Base-by-base conservation (phyloP, 2,888 invertebrate genomes). In the Rhagonycha lutea region DNA sequence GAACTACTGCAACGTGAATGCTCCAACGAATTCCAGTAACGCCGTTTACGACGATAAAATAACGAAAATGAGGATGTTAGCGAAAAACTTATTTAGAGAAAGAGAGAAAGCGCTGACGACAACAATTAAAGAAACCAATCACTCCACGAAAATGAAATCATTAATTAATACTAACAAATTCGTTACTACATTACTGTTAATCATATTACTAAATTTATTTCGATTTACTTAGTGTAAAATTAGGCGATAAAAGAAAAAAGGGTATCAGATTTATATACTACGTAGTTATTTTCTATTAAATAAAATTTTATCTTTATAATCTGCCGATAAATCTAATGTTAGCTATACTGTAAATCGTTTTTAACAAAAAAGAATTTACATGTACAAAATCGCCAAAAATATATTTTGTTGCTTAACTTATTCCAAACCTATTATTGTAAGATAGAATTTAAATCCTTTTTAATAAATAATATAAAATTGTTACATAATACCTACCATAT, bases 1-100 rank as follows among this genome's bases (percentile, higher is more conserved):
- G 84, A 90, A 91, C 86, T 91, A 92, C 87, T 91, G 91, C 88
- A 91, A 91, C 87, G 87, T 89, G 79, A 89, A 90, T 80, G 91
- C 90, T 74, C 91, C 91, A 68, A 90, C 90, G n/a, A 91, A 91
- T 85, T 88, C 90, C 70, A 89, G 89, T 7, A 91, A 89, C 77
- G 91, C 91, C 14, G 86, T 89, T 70, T 91, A 89, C 82, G 88
- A 88, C 78, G 87, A 88, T 80, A 88, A 88, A 80, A 88, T 88
- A 83, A 87, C 88, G 70, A 87, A 87, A 79, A 88, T 89, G 86
- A 85, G 88, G 26, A 87, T 87, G 86, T 80, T 86, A 65, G 87
- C 88, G 14, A 87, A 88, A 81, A 87, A 87, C 78, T 80, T 87
- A 32, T 87, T 87, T 80, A 83, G 85, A 28, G 87, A 88, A 80